phyloP scores from a whole-genome alignment of 1,140 invertebrate genomes.

The Pogonognathellus flavescens region DNA sequence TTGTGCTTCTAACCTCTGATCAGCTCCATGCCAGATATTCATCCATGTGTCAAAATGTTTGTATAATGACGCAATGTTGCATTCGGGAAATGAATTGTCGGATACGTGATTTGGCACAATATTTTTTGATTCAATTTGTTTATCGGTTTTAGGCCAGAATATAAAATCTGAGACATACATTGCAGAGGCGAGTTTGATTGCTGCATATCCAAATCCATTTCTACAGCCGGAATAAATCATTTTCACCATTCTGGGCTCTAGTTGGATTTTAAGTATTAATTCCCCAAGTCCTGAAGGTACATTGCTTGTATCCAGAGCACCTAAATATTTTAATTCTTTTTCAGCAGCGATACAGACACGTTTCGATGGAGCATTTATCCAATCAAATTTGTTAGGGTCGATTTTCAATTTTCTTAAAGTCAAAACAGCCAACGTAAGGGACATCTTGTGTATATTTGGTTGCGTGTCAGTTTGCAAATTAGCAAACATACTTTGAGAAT shows the following conservation, averaged over 20 bases:
- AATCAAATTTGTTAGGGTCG: conserved; percentile 10
- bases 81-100: not conserved
- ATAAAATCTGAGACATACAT: conserved; percentile 78
- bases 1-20: too few species aligned
- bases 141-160: conserved; percentile 11
- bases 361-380: conserved; percentile 20
- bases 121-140: not conserved
- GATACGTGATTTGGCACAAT: not conserved
- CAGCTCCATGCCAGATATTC: too few species aligned
- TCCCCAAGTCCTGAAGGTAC: conserved; percentile 94
- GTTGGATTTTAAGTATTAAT: conserved; percentile 98
- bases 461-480: conserved; percentile 93
- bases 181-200: conserved; percentile 98
- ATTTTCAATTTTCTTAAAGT: conserved; percentile 16
- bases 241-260: conserved; percentile 98
- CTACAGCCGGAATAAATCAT: conserved; percentile 97
- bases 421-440: conserved; percentile 21
- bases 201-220: conserved; percentile 99
- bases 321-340: conserved; percentile 14
- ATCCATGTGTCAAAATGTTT: not conserved
- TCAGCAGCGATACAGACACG: not conserved
- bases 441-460: conserved; percentile 32
- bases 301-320: conserved; percentile 80
- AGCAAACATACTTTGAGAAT: conserved; percentile 97
- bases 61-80: not conserved